Evolutionary conservation across 2,113 vertebrate species (phyloP).

Genomic region (Cinclus cinclus): DNA sequence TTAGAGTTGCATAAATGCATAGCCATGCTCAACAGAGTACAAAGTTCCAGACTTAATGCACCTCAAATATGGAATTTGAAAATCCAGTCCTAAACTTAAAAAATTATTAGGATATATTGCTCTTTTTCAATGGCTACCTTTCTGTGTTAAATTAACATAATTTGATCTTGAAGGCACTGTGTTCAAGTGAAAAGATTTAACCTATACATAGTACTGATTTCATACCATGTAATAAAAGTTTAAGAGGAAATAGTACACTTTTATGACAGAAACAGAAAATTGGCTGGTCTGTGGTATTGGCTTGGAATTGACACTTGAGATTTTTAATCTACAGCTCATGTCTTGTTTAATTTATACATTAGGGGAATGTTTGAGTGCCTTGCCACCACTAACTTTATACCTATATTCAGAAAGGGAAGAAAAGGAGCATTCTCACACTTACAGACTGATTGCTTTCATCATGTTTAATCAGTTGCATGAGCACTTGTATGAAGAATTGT

Average conservation of each 20-base stretch:
- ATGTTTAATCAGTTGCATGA: constrained; percentile 74
- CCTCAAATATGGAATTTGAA: background rate
- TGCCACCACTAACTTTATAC: constrained; percentile 32
- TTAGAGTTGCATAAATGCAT: background rate
- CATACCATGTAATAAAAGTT: constrained; percentile 32
- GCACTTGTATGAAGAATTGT: constrained; percentile 63
- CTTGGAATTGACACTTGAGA: background rate
- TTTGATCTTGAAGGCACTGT: background rate
- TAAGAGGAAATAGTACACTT: constrained; percentile 40
- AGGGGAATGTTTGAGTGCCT: constrained; percentile 11
- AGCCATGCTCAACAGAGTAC: background rate
- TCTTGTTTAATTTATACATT: constrained; percentile 64
- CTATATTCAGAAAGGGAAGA: constrained; percentile 56
- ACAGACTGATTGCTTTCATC: constrained; percentile 75
- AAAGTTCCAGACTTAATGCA: background rate
- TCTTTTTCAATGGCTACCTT: background rate
- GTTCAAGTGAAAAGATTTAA: constrained; percentile 42
- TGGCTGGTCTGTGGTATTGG: background rate
- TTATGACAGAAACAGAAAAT: constrained; percentile 18
- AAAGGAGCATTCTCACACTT: constrained; percentile 26
- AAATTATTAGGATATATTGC: background rate
- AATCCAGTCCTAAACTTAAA: background rate
- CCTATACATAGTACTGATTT: constrained; percentile 11
- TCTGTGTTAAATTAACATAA: constrained; percentile 24
- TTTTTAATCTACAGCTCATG: constrained; percentile 41